Evolutionary conservation across 2,888 invertebrate species (phyloP).

Genomic region (Augochlorella aurata): DNA sequence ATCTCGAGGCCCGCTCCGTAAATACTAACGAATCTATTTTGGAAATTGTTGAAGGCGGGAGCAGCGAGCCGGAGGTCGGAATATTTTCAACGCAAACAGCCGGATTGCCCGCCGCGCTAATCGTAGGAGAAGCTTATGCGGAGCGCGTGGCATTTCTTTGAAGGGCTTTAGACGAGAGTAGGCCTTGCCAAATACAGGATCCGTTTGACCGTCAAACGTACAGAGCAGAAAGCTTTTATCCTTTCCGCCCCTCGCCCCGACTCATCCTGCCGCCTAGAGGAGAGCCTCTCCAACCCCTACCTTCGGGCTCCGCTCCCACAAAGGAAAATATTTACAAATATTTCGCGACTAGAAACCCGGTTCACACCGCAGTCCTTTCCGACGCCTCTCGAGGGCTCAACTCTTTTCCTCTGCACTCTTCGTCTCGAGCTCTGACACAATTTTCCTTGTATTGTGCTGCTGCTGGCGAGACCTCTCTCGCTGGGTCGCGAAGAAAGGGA

Average conservation of each 20-base stretch:
- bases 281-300: conserved; percentile 62
- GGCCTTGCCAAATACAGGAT: conserved; percentile 77
- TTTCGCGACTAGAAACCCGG: conserved; percentile 66
- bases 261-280: conserved; percentile 70
- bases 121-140: conserved; percentile 72
- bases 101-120: conserved; percentile 69
- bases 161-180: conserved; percentile 68
- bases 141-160: conserved; percentile 74
- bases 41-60: conserved; percentile 59
- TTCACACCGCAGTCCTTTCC: conserved; percentile 56
- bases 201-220: conserved; percentile 77
- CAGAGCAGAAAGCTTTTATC: conserved; percentile 76
- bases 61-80: conserved; percentile 34
- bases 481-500: not conserved
- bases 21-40: conserved; percentile 56
- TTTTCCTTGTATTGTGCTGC: not conserved
- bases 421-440: conserved; percentile 1
- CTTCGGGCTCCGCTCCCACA: conserved; percentile 50
- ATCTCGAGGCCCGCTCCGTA: conserved; percentile 47
- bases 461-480: not conserved
- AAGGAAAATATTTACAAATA: conserved; percentile 75
- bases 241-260: conserved; percentile 73
- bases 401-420: conserved; percentile 20
- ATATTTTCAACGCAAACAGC: conserved; percentile 74
- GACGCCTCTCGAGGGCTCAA: conserved; percentile 47